Percentiles rank a stretch among this genome's conserved stretches.
Conservation (phyloP, 2,113 vertebrate genomes). For the Aepyceros melampus region DNA sequence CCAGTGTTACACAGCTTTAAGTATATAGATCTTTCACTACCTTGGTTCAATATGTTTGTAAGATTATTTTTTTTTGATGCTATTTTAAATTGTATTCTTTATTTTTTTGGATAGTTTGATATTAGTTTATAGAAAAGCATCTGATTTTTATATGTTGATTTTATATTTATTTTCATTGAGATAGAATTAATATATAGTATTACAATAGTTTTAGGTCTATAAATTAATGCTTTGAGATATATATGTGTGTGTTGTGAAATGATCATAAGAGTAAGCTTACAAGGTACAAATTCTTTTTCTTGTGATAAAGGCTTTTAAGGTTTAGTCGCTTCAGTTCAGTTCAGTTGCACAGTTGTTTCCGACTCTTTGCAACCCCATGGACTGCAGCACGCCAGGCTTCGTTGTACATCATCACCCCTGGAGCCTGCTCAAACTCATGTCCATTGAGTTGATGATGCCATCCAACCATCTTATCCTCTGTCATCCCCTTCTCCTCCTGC, state of each 20-base stretch:
- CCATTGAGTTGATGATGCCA: neutral
- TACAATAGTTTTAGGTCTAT: neutral
- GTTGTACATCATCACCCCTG: neutral
- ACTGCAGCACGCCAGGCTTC: rapidly evolving
- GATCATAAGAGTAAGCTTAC: neutral
- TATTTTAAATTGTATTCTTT: neutral
- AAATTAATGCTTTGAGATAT: neutral
- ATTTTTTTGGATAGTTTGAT: neutral
- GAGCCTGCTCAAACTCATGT: neutral
- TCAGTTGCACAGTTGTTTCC: rapidly evolving
- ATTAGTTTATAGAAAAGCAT: neutral
- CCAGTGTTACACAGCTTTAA: neutral
- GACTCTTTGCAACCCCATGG: neutral
- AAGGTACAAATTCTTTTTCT: neutral
- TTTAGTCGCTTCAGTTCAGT: neutral
- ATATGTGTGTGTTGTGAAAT: neutral
- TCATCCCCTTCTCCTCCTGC: neutral
- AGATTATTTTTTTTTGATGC: neutral
- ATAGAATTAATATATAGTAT: neutral
- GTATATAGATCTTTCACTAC: neutral
- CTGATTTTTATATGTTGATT: neutral
- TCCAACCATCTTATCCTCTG: neutral
- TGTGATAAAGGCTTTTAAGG: neutral
- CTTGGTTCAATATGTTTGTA: neutral
- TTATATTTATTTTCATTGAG: neutral